Evolutionary conservation across 2,113 vertebrate species (phyloP), one percentile per base, ranked within the genome.

Genomic region (Hippocampus comes): DNA sequence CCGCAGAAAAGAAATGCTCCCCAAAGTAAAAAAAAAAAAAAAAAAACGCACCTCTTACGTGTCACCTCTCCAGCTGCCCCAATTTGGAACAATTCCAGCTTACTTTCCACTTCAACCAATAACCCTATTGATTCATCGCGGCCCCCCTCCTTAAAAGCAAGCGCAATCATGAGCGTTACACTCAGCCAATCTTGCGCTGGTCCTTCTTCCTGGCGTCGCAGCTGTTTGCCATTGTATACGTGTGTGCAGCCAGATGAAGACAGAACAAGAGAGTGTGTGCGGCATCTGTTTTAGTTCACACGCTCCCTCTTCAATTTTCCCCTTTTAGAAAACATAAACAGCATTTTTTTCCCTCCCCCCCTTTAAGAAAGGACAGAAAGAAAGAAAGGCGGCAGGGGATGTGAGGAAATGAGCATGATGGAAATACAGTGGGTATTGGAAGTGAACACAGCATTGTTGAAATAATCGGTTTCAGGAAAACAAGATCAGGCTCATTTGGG

Each of bases 271-370:
- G 79, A 84, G 51, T 72, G 71, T 71, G 71, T 69, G 76, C 73
- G 79, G 76, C 88, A 88, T 89, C 86, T 89, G 87, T 81, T 87
- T 88, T 78, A 78, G 88, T 91, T 91, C 88, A 91, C 88, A 89
- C 78, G 83, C 83, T 89, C 86, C 73, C 48, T 60, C 66, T 75
- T 81, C 82, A 81, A 89, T 84, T 84, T 86, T 88, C 86, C 81
- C 84, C 79, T 91, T 88, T 89, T 86, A 84, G 84, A 86, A 82
- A 84, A 84, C 76, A 80, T 86, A 86, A 89, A 88, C 85, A 88
- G 72, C 67, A 41, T 66, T 78, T 81, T 86, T 74, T 70, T 63
- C 10, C 9, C 9, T 4, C 21, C 5, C 42, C 64, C 2, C 14
- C 2, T 49, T 14, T 21, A 53, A 43, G 18, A 51, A 12, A 61